Conservation (phyloP, 2,888 invertebrate genomes). For the Acrobasis suavella region DNA sequence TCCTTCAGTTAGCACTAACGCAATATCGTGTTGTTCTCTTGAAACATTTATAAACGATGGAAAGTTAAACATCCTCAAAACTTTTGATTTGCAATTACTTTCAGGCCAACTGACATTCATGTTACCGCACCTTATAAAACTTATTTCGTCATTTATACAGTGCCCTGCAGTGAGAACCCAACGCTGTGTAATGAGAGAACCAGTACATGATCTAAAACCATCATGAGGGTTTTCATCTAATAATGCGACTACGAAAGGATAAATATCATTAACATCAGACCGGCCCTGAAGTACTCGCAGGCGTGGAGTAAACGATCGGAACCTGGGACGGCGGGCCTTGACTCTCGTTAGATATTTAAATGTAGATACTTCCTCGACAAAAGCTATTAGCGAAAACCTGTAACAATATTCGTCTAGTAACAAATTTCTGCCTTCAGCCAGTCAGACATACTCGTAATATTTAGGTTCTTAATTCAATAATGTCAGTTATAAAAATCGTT, state of each 20-base stretch:
- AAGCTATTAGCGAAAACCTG: too few species aligned
- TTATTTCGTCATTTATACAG: not conserved
- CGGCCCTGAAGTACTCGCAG: not conserved
- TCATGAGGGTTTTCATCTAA: not conserved
- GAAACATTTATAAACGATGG: not conserved
- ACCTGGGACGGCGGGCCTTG: too few species aligned
- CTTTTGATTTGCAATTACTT: not conserved
- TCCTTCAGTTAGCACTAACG: not conserved
- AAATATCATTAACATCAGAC: not conserved
- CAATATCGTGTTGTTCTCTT: not conserved
- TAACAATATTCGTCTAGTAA: too few species aligned
- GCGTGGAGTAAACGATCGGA: not conserved
- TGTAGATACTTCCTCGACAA: too few species aligned
- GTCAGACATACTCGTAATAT: too few species aligned
- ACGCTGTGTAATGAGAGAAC: not conserved
- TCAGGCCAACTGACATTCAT: not conserved
- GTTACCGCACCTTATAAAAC: not conserved
- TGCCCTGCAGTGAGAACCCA: slow-evolving; percentile 13
- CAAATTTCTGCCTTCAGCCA: too few species aligned
- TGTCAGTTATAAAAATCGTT: too few species aligned
- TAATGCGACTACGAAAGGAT: not conserved
- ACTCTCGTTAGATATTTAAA: too few species aligned
- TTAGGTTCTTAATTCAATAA: too few species aligned
- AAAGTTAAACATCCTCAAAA: not conserved
- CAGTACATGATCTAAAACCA: not conserved